These are phyloP conservation scores for Rotaria sp. DNA, from an alignment of 2,888 invertebrate species.

Conservation along the genomic window DNA sequence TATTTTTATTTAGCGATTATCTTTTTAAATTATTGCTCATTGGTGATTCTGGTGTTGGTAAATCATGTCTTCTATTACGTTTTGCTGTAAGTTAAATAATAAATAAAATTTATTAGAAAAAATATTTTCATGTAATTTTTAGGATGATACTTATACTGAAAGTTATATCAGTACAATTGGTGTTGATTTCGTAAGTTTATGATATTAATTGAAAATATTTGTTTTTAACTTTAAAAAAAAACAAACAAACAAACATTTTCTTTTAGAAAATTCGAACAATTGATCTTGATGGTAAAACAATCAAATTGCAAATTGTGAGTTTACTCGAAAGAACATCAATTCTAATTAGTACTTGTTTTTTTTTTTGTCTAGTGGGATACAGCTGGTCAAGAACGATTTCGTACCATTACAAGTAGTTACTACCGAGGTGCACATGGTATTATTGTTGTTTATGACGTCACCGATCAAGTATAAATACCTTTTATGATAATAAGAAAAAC, in stretches of 20 bases:
- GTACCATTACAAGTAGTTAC: conserved; percentile 97
- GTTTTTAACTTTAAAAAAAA: too few relatives aligned
- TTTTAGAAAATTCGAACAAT: conserved; percentile 95
- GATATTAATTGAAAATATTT: background rate
- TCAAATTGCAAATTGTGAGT: conserved; percentile 90
- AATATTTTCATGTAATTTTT: conserved; percentile 49
- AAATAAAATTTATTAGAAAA: background rate
- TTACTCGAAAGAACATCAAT: background rate
- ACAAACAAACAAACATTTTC: conserved; percentile 44
- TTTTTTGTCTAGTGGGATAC: conserved; percentile 72
- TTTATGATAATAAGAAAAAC: background rate
- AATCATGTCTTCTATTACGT: conserved; percentile 57
- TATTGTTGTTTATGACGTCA: conserved; percentile 98
- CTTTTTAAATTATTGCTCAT: conserved; percentile 94
- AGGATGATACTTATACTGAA: conserved; percentile 98
- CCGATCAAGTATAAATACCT: conserved; percentile 70
- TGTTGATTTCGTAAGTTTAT: conserved; percentile 84
- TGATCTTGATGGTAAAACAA: conserved; percentile 95
- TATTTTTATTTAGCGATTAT: conserved; percentile 63
- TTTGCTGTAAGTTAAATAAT: conserved; percentile 47
- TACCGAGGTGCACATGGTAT: conserved; percentile 99
- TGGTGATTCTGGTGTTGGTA: conserved; percentile 96
- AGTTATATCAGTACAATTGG: conserved; percentile 99
- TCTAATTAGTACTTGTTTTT: background rate
- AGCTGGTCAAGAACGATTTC: conserved; percentile 95